Base-by-base conservation (phyloP, 2,888 invertebrate species). In the Polydrusus tereticollis region DNA sequence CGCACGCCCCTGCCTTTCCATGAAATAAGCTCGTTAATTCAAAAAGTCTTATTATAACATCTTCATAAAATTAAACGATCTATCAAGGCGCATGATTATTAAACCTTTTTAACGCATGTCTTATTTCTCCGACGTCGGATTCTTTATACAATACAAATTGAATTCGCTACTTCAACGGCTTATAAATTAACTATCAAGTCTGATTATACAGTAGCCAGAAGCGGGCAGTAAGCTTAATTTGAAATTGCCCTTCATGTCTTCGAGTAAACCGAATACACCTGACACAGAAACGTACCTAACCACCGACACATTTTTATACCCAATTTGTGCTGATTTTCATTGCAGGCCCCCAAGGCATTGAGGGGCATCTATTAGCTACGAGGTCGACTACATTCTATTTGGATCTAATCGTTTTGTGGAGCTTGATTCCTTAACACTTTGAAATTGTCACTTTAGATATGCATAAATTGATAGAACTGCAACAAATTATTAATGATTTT, bases 321-420 rank as follows among this genome's bases (percentile, higher is more conserved):
- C 8, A 52, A 29, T 52, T 50, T 50, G 50, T 50, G 23, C 23
- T 14, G 21, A 50, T 50, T 52, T 52, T 52, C 52, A 52, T 52
- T 52, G 29, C 8, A 23, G 4, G 52, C 52, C 29, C 52, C 29
- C 29, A 8, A 29, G 52, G 52, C 52, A n/a, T 8, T 52, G 16
- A 29, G 52, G 47, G 52, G 52, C 52, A 52, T 52, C 52, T 52
- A 52, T 52, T 52, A 16, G 6, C 52, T 16, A 26, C 52, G 52
- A 52, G 52, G 52, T 52, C 52, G 52, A 52, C 52, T 16, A 52
- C 52, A 52, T 52, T 52, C 52, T 52, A 52, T 29, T 29, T 52
- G 21, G 16, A 52, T 29, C 29, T 16, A 14, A 52, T 12, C 14
- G 14, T 52, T 7, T 45, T 23, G 2, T 52, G 52, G 52, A 29